Evolutionary conservation across 2,888 invertebrate species (phyloP).

Genomic region (Archaeoteleia sp.): DNA sequence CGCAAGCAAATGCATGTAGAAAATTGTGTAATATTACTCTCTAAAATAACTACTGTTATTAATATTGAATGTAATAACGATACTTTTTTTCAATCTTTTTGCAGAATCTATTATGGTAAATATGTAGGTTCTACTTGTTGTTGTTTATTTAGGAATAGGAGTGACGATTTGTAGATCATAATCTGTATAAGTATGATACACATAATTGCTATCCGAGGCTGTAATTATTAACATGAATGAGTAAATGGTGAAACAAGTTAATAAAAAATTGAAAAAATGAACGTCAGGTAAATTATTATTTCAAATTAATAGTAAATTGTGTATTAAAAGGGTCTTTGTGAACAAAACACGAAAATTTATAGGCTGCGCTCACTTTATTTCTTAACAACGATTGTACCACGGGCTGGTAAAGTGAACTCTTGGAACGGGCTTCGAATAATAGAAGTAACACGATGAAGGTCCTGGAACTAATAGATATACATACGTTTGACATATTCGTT

Average conservation of each 20-base stretch:
- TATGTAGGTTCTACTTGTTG: no score
- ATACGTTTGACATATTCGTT: conserved; percentile 19
- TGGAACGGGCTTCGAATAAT: conserved; percentile 75
- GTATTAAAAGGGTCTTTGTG: conserved; percentile 47
- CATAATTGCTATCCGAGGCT: no score
- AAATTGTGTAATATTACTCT: no score
- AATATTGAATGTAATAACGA: no score
- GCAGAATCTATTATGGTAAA: no score
- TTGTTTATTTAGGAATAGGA: no score
- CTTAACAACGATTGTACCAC: conserved; percentile 74
- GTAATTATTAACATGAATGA: no score
- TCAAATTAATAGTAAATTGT: conserved; percentile 39
- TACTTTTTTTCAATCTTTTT: no score
- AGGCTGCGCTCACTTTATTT: conserved; percentile 68
- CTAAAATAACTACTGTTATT: no score
- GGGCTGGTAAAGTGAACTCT: conserved; percentile 73
- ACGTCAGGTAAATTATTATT: conserved; percentile 30
- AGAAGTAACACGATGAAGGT: conserved; percentile 68
- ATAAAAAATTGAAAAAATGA: conserved; percentile 6
- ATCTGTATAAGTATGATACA: no score
- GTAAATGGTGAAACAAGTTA: conserved; percentile 26
- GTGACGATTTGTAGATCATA: no score
- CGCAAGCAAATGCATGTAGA: no score
- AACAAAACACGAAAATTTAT: conserved; percentile 56
- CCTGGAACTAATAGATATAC: conserved; percentile 66